Conservation (phyloP, 1,140 invertebrate genomes). For the Hyphantria cunea region DNA sequence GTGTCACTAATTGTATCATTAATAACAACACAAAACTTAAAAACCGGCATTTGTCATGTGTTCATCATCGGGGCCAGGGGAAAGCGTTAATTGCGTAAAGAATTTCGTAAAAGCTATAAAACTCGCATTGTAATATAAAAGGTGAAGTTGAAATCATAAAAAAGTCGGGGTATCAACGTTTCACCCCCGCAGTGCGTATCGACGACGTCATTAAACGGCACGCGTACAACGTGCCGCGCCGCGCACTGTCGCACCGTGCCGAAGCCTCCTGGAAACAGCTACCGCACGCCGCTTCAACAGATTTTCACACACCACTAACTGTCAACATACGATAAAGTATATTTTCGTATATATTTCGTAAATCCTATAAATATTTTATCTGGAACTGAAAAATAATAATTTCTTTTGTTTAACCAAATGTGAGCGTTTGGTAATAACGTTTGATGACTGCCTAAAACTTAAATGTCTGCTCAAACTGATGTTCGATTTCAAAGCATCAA, state of each 20-base stretch:
- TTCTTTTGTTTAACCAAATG: not conserved
- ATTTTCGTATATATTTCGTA: constrained; percentile 1
- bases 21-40: constrained; percentile 60
- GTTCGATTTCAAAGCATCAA: no score
- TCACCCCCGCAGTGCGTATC: constrained; percentile 46
- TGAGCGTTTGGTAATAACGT: no score
- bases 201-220: constrained; percentile 65
- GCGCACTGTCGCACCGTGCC: constrained; percentile 32
- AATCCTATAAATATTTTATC: constrained; percentile 15
- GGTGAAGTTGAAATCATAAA: constrained; percentile 70
- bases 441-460: no score
- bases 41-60: constrained; percentile 47
- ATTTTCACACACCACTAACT: constrained; percentile 64
- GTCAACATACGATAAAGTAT: constrained; percentile 7
- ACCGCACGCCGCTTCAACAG: constrained; percentile 38
- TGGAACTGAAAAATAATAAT: no score
- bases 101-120: constrained; percentile 73
- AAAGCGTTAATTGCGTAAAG: constrained; percentile 68
- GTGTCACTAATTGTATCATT: constrained; percentile 62
- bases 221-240: constrained; percentile 45
- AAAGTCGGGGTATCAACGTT: constrained; percentile 52
- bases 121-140: constrained; percentile 71
- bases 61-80: constrained; percentile 47
- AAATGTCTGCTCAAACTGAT: no score
- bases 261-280: constrained; percentile 7